Base-by-base conservation (phyloP, 2,888 invertebrate species). In the Plebejus argus region DNA sequence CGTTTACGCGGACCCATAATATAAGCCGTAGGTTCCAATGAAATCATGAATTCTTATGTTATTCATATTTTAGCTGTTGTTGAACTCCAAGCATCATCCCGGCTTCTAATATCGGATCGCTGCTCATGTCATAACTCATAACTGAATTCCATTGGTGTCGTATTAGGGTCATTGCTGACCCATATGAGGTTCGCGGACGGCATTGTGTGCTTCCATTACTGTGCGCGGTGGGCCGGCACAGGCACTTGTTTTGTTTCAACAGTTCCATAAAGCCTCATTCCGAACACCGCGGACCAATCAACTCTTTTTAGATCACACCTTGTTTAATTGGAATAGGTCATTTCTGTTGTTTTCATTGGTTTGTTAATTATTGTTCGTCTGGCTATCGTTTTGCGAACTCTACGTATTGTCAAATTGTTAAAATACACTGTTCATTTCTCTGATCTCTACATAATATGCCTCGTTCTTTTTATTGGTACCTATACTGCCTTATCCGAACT, bases 261-360 rank as follows among this genome's bases (percentile, higher is more conserved):
- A 89, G 91, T 89, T 91, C 91, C 91, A 92, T 92, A 93, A 89
- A 89, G 85, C 86, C 87, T 85, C 91, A 92, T 93, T 91, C 92
- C 87, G 82, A 88, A 86, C 84, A 86, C 90, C 89, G 88, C 87
- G 88, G 87, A 89, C 91, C 84, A 82, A 82, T 84, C 76, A 61
- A 58, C 70, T 33, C 15, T 76, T 70, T 78, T 76, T 74, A 53
- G 49, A n/a, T 78, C 20, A 53, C 39, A 74, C 53, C 35, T 74
- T 39, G 61, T 53, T 70, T 72, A 20, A 56, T 76, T 76, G 76
- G n/a, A 70, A 70, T 76, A 15, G 61, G 45, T 56, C 28, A 66
- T 33, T 66, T 66, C 28, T 33, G 66, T 8, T 15, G 15, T 66
- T 66, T 33, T 66, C 66, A 33, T 66, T 66, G 12, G 28, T 66